Evolutionary conservation across 53 echinoderm and acorn worm genomes (phyloP).

Genomic region (Actinopyga echinites): DNA sequence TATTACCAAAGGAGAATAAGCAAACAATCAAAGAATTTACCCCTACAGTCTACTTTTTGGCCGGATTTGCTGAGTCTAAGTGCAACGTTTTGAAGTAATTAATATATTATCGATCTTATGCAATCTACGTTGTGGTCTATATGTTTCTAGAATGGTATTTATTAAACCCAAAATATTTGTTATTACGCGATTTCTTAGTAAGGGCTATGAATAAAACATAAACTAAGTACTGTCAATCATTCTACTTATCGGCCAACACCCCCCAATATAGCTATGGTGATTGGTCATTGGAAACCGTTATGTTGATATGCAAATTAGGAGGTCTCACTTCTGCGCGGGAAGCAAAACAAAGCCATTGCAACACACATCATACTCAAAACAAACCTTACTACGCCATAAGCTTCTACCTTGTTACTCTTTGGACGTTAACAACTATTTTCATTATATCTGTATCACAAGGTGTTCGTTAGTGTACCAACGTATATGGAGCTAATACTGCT

Average conservation of each 20-base stretch:
- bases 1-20: conserved; percentile 3
- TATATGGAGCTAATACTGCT: conserved; percentile 2
- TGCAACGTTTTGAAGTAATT: too few relatives aligned
- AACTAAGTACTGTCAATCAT: conserved; percentile 58
- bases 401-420: neutral
- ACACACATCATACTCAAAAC: conserved; percentile 54
- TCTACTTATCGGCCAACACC: conserved; percentile 38
- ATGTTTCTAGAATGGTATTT: too few relatives aligned
- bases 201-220: conserved; percentile 9
- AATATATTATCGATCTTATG: too few relatives aligned
- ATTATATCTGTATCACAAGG: neutral
- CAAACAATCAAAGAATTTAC: neutral
- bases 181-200: conserved; percentile 11
- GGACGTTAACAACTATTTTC: too few relatives aligned
- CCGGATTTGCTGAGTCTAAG: too few relatives aligned
- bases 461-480: conserved; percentile 18
- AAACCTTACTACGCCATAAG: conserved; percentile 96
- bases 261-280: conserved; percentile 22
- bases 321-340: conserved; percentile 45
- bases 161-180: neutral
- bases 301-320: conserved; percentile 74
- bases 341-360: conserved; percentile 84
- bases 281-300: conserved; percentile 62
- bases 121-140: too few relatives aligned
- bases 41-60: too few relatives aligned